A percentile compares a stretch with the other conserved stretches of the same genome.
Evolutionary conservation across 2,797 vertebrate species (phyloP).

Genomic region (Paratrypauchen microcephalus): DNA sequence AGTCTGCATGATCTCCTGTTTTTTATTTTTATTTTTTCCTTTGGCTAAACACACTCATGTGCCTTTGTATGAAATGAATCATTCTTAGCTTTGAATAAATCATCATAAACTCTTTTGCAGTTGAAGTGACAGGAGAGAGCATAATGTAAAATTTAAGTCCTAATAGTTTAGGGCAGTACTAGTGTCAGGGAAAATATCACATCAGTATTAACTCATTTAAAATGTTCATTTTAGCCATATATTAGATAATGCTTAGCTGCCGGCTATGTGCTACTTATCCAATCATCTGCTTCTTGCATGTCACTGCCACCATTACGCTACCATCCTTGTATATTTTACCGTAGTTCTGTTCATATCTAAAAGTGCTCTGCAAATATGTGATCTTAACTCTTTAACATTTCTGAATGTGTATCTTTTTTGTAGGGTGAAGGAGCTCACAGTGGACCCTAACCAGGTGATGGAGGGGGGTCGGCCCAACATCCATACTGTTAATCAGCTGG

Average conservation of each 20-base stretch:
- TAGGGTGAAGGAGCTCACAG: constrained; percentile 95
- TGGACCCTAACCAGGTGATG: constrained; percentile 84
- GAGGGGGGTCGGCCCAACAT: constrained; percentile 87
- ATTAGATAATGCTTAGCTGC: no score
- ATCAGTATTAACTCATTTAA: no score
- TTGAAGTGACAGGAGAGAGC: background rate
- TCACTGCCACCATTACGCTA: constrained; percentile 37
- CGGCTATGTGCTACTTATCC: background rate
- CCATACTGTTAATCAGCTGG: constrained; percentile 86
- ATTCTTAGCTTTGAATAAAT: background rate
- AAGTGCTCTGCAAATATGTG: no score
- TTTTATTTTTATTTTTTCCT: constrained; percentile 22
- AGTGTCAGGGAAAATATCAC: no score
- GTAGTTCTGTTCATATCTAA: constrained; percentile 1
- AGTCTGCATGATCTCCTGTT: constrained; percentile 38
- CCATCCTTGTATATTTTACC: constrained; percentile 20
- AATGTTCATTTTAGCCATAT: no score
- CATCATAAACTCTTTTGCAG: constrained; percentile 3
- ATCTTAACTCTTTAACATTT: background rate
- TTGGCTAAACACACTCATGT: constrained; percentile 10
- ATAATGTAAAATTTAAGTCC: no score
- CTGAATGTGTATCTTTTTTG: background rate
- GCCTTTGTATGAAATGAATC: background rate
- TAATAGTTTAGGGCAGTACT: no score
- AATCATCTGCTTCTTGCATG: constrained; percentile 35